phyloP scores from a whole-genome alignment of 2,888 invertebrate genomes.

The Xiphydria camelus region DNA sequence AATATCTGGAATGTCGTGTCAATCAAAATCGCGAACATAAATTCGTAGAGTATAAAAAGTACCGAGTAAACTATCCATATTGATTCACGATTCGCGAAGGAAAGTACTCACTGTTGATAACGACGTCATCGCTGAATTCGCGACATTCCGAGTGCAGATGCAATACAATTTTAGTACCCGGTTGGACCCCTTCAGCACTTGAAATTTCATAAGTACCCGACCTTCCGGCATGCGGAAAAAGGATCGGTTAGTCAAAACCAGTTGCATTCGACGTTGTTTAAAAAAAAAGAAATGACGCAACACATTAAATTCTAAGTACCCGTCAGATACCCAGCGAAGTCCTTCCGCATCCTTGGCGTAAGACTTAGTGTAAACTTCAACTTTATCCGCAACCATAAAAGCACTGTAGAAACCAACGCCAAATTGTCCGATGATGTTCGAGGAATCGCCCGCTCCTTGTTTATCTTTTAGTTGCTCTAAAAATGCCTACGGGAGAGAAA shows the following conservation, averaged over 20 bases:
- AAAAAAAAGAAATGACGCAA: no score
- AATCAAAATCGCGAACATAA: no score
- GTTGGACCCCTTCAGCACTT: slow-evolving; percentile 79
- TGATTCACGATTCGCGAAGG: neutral
- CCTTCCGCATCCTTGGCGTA: slow-evolving; percentile 69
- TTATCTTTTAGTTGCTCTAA: slow-evolving; percentile 79
- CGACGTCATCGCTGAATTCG: slow-evolving; percentile 86
- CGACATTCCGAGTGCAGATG: slow-evolving; percentile 86
- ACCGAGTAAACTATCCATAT: neutral
- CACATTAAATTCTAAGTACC: slow-evolving; percentile 63
- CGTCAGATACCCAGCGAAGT: slow-evolving; percentile 88
- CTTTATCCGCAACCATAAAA: slow-evolving; percentile 95
- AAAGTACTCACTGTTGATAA: slow-evolving; percentile 67
- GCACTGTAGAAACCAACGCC: slow-evolving; percentile 98
- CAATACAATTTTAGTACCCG: slow-evolving; percentile 92
- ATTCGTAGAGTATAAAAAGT: no score
- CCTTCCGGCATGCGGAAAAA: no score
- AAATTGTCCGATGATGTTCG: slow-evolving; percentile 93
- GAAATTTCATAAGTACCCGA: slow-evolving; percentile 88
- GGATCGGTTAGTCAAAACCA: no score
- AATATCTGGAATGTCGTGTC: slow-evolving; percentile 74
- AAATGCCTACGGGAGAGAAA: no score
- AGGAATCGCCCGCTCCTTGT: slow-evolving; percentile 65
- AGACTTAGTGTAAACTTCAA: slow-evolving; percentile 87
- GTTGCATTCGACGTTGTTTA: no score